A percentile compares a stretch with the other conserved stretches of the same genome.
Evolutionary conservation across 2,797 vertebrate genomes (phyloP).

Genomic region (Macroramphosus scolopax): DNA sequence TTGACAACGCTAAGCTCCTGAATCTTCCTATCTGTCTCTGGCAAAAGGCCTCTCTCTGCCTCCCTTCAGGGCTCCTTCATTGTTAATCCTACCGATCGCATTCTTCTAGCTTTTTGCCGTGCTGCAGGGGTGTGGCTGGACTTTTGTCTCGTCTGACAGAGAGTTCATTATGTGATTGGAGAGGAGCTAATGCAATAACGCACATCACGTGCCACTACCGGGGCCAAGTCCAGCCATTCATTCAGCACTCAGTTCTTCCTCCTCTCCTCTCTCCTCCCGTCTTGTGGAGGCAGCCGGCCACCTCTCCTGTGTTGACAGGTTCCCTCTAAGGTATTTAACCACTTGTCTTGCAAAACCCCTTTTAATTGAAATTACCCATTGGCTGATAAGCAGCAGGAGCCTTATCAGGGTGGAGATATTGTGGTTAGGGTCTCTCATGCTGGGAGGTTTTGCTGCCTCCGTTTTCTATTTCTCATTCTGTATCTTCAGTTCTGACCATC

Average conservation of each 20-base stretch:
- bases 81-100: constrained; percentile 76
- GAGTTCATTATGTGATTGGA: constrained; percentile 73
- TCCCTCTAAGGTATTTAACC: constrained; percentile 76
- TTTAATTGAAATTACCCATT: constrained; percentile 77
- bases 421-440: constrained; percentile 56
- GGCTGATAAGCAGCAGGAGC: constrained; percentile 68
- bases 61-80: constrained; percentile 74
- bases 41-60: constrained; percentile 74
- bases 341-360: constrained; percentile 73
- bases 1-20: constrained; percentile 81
- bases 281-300: constrained; percentile 57
- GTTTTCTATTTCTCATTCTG: constrained; percentile 26
- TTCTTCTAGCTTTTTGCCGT: constrained; percentile 69
- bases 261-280: constrained; percentile 25
- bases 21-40: constrained; percentile 82
- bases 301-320: constrained; percentile 73
- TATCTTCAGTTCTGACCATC: constrained; percentile 20
- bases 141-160: constrained; percentile 70
- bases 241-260: constrained; percentile 55
- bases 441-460: constrained; percentile 45
- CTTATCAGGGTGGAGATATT: constrained; percentile 61
- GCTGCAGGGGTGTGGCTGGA: constrained; percentile 69
- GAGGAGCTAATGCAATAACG: constrained; percentile 75
- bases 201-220: constrained; percentile 63
- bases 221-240: constrained; percentile 63